Percentiles rank a stretch among this genome's conserved stretches.
Conservation (phyloP, 1,140 invertebrate genomes). For the Drosophila saltans region DNA sequence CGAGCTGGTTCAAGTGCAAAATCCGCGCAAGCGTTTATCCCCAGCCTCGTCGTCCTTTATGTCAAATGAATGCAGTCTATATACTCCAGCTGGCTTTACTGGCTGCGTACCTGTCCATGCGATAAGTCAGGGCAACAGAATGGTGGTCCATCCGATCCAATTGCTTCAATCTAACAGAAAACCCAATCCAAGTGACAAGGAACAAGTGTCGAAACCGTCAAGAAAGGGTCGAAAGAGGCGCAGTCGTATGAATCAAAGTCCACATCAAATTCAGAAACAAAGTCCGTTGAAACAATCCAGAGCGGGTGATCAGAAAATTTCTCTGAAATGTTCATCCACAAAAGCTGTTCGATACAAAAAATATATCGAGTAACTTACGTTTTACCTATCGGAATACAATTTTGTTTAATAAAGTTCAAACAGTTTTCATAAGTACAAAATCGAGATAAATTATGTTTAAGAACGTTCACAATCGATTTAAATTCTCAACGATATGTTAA, state of each 20-base stretch:
- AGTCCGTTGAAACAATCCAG: neutral
- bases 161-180: neutral
- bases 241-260: neutral
- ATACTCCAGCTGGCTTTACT: neutral
- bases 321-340: neutral
- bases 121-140: neutral
- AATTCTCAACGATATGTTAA: slow-evolving; percentile 42
- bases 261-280: neutral
- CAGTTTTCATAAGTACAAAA: neutral
- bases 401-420: too few relatives aligned
- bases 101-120: too few relatives aligned
- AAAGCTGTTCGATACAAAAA: neutral
- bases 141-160: neutral
- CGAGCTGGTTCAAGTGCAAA: slow-evolving; percentile 14
- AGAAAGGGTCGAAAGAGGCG: neutral
- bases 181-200: neutral
- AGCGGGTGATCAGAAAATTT: neutral
- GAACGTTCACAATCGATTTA: neutral
- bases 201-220: neutral
- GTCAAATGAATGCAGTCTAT: neutral
- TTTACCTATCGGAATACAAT: neutral
- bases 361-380: slow-evolving; percentile 5
- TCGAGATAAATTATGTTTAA: slow-evolving; percentile 18
- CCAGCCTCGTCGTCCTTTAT: neutral
- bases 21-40: neutral